These are phyloP conservation scores for Panagrolaimus sp. DNA, from an alignment of 1,140 invertebrate genomes.

Conservation along the genomic window DNA sequence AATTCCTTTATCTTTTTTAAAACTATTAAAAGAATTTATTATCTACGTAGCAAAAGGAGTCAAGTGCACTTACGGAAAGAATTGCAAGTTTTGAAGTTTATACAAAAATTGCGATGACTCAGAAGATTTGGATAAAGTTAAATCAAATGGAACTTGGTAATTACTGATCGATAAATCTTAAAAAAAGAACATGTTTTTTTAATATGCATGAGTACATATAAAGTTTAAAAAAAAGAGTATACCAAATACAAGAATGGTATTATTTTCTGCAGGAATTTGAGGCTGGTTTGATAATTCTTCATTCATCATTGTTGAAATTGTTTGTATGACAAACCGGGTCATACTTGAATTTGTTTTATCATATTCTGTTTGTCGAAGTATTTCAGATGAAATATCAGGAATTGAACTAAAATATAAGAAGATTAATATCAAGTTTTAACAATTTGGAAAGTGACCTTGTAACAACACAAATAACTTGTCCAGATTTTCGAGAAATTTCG, in stretches of 20 bases:
- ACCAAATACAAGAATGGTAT: conserved; percentile 10
- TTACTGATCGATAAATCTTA: conserved; percentile 5
- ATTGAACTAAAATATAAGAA: not conserved
- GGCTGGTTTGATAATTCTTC: not conserved
- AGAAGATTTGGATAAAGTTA: not conserved
- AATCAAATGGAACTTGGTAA: conserved; percentile 4
- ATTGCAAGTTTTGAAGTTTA: conserved; percentile 13
- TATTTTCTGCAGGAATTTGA: not conserved
- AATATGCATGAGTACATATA: not conserved
- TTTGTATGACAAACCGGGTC: conserved; percentile 17
- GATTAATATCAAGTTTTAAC: not conserved
- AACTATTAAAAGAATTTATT: conserved; percentile 18
- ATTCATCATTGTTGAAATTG: not conserved
- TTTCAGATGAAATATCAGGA: not conserved
- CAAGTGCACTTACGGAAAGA: conserved; percentile 17
- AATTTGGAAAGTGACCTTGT: conserved; percentile 15
- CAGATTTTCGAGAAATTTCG: conserved; percentile 9
- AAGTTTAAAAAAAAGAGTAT: not conserved
- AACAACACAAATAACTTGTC: conserved; percentile 10
- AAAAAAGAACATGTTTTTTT: not conserved
- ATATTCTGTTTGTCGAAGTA: not conserved
- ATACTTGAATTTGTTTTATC: conserved; percentile 22
- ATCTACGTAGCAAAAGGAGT: not conserved
- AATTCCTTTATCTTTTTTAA: conserved; percentile 18
- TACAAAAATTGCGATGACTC: conserved; percentile 10